Percentiles rank a stretch among this genome's conserved stretches.
phyloP scores from a whole-genome alignment of 2,888 invertebrate species.

The Chalcosyrphus nemorum region DNA sequence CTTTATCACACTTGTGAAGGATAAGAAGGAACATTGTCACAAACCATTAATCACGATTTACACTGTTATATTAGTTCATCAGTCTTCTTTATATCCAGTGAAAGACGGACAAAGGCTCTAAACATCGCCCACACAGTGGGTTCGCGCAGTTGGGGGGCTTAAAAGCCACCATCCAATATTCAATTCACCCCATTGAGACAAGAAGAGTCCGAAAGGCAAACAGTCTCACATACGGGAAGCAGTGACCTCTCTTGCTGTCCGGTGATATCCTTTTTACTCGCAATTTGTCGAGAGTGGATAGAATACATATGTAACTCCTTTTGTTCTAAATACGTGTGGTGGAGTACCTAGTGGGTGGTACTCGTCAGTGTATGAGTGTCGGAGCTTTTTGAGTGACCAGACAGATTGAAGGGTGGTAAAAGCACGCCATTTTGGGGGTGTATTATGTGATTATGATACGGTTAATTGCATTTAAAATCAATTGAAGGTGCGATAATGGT shows the following conservation, averaged over 20 bases:
- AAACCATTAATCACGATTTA: conserved; percentile 44
- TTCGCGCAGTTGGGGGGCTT: not conserved
- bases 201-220: not conserved
- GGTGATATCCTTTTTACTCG: conserved; percentile 4
- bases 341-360: not conserved
- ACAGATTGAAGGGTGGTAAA: conserved; percentile 10
- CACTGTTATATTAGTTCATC: conserved; percentile 4
- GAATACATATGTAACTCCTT: not conserved
- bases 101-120: not conserved
- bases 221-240: conserved; percentile 12
- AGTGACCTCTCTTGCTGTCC: conserved; percentile 43
- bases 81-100: conserved; percentile 12
- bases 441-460: conserved; percentile 28
- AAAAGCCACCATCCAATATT: conserved; percentile 3
- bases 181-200: not conserved
- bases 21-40: not conserved
- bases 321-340: not conserved
- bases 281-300: conserved; percentile 17
- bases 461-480: conserved; percentile 52
- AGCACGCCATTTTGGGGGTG: conserved; percentile 10
- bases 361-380: not conserved
- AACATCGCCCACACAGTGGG: not conserved
- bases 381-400: conserved; percentile 4
- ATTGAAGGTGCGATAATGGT: not conserved
- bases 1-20: conserved; percentile 21